Evolutionary conservation across 1,140 invertebrate species (phyloP), one percentile per base, ranked within the genome.

Genomic region (Coelopa frigida): DNA sequence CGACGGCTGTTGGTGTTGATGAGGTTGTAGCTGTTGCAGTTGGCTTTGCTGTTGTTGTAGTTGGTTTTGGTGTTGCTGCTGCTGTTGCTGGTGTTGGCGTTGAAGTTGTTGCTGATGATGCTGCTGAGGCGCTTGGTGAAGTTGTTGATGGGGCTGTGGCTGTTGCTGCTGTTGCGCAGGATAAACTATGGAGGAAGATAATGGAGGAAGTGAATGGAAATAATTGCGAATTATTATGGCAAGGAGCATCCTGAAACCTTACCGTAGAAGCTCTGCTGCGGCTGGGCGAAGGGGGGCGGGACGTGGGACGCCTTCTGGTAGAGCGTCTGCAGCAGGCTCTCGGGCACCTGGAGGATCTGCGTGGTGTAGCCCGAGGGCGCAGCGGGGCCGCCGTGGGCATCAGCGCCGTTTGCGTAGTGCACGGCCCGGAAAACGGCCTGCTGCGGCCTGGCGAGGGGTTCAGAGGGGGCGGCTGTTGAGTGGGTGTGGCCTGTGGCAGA

Each of bases 301-400:
- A 39, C 6, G 18, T 39, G 20, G 37, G 14, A 18, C 20, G 21
- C 29, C 21, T 35, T 35, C 32, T 20, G 32, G 54, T 14, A 56
- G 52, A n/a, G 58, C 56, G 12, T 60, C 60, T 60, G 37, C 23
- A 63, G 32, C 5, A 58, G 27, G 21, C 51, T 60, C 20, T 60
- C 56, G 6, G 60, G 60, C n/a, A 63, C 54, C 35, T 63, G 60
- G n/a, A 63, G 11, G 37, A 58, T 60, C 3, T 57, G 58, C 0
- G 48, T 36, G 7, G 52, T 47, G 12, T 44, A 44, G 7, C 33
- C 31, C 5, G 43, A 33, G 22, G 29, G 12, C 3, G 43, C 43
- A 2, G 43, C 14, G 3, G 12, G 32, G 43, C 6, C 17, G 21
- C 10, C 35, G 17, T 33, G 31, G 14, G 15, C 17, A n/a, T 23